Evolutionary conservation across 2,797 vertebrate genomes (phyloP).

Genomic region (Hybognathus amarus): DNA sequence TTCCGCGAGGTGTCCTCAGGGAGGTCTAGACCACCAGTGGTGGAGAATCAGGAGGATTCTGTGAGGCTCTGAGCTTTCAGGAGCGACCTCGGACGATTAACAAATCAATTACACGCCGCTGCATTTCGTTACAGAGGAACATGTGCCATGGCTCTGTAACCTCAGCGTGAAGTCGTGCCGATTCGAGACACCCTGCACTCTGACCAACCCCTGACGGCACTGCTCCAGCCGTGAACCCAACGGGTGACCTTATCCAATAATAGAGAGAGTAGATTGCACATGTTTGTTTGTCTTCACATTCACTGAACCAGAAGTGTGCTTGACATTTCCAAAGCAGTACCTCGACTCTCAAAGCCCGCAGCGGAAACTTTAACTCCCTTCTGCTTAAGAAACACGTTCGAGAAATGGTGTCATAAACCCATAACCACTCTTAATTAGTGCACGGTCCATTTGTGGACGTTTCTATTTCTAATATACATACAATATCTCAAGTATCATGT

Average conservation of each 20-base stretch:
- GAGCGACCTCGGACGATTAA: slow-evolving; percentile 67
- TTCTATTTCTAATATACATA: not conserved
- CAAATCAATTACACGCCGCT: slow-evolving; percentile 70
- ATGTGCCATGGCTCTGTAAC: slow-evolving; percentile 23
- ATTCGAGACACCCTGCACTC: slow-evolving; percentile 27
- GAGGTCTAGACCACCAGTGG: slow-evolving; percentile 48
- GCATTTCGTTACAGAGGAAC: slow-evolving; percentile 46
- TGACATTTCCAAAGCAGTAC: slow-evolving; percentile 36
- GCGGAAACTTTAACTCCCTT: slow-evolving; percentile 22
- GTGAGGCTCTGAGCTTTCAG: slow-evolving; percentile 51
- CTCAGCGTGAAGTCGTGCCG: slow-evolving; percentile 22
- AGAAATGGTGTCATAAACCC: not conserved
- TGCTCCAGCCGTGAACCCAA: slow-evolving; percentile 38
- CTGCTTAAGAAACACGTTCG: not conserved
- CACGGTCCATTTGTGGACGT: not conserved
- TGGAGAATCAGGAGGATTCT: slow-evolving; percentile 42
- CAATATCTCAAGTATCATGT: slow-evolving; percentile 22
- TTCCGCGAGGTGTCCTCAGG: slow-evolving; percentile 47
- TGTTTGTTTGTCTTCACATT: slow-evolving; percentile 31
- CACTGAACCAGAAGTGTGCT: slow-evolving; percentile 20
- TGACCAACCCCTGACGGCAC: slow-evolving; percentile 17
- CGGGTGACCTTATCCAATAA: slow-evolving; percentile 26
- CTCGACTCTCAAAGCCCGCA: not conserved
- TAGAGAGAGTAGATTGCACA: slow-evolving; percentile 20
- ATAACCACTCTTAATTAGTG: slow-evolving; percentile 19